A percentile compares a stretch with the other conserved stretches of the same genome.
These are phyloP conservation scores for Heliothis virescens DNA, from an alignment of 1,140 invertebrate species.

Conservation along the genomic window DNA sequence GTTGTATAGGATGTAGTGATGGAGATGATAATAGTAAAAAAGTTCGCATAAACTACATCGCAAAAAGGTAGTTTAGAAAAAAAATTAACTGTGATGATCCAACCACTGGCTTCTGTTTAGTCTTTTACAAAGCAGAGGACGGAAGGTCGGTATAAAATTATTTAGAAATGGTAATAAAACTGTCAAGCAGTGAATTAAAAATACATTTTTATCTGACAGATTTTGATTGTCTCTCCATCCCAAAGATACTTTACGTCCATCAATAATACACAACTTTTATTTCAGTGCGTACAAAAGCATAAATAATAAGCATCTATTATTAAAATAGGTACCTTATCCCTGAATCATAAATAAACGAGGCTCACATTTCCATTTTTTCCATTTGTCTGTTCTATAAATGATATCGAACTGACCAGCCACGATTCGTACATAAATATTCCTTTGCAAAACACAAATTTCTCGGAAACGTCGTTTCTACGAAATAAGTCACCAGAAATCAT, in stretches of 20 bases:
- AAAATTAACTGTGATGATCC: too few species aligned
- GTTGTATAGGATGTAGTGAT: neutral
- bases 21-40: neutral
- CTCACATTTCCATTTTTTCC: conserved; percentile 13
- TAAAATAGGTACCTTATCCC: neutral
- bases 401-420: conserved; percentile 22
- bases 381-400: conserved; percentile 22
- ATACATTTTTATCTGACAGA: too few species aligned
- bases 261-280: too few species aligned
- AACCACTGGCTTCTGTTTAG: too few species aligned
- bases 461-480: conserved; percentile 31
- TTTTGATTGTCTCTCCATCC: too few species aligned
- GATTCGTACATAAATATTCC: conserved; percentile 30
- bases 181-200: too few species aligned
- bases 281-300: neutral
- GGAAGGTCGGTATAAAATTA: too few species aligned
- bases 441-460: conserved; percentile 38
- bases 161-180: neutral
- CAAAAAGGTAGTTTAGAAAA: too few species aligned
- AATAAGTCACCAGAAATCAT: conserved; percentile 58
- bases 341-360: neutral
- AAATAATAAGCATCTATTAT: neutral
- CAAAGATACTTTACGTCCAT: too few species aligned
- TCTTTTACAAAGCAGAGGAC: too few species aligned
- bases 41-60: neutral